Conservation (phyloP, 35 echinoderm and acorn worm genomes). For the Lytechinus pictus region DNA sequence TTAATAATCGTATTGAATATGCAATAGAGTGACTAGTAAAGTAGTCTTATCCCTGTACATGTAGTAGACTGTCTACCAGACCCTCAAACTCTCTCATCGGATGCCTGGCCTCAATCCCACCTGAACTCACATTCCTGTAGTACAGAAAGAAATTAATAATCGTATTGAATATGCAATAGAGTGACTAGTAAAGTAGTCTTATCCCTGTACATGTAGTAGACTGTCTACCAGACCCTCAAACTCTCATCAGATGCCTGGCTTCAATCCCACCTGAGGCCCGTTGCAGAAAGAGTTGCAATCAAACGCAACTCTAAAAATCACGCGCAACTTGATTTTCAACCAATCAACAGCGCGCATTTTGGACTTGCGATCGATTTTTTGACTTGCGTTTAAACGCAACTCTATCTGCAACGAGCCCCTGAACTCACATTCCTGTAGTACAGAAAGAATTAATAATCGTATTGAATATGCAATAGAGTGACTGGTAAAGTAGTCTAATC, state of each 20-base stretch:
- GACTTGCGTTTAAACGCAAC: too few relatives aligned
- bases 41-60: background rate
- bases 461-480: background rate
- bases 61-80: conserved; percentile 71
- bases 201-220: conserved; percentile 63
- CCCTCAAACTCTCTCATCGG: conserved; percentile 83
- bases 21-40: background rate
- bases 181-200: background rate
- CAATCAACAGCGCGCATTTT: too few relatives aligned
- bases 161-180: background rate
- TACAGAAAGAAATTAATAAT: background rate
- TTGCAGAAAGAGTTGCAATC: too few relatives aligned
- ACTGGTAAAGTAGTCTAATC: background rate
- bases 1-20: background rate
- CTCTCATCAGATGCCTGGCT: conserved; percentile 75
- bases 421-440: conserved; percentile 84
- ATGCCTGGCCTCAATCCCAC: conserved; percentile 62
- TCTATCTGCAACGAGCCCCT: too few relatives aligned
- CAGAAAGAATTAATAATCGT: background rate
- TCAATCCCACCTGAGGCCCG: conserved; percentile 78
- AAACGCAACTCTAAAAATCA: too few relatives aligned
- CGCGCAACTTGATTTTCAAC: too few relatives aligned
- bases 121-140: conserved; percentile 83
- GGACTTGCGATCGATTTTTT: too few relatives aligned
- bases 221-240: conserved; percentile 80